Base-by-base conservation (phyloP, 2,888 invertebrate genomes). In the Falcaria lacertinaria region DNA sequence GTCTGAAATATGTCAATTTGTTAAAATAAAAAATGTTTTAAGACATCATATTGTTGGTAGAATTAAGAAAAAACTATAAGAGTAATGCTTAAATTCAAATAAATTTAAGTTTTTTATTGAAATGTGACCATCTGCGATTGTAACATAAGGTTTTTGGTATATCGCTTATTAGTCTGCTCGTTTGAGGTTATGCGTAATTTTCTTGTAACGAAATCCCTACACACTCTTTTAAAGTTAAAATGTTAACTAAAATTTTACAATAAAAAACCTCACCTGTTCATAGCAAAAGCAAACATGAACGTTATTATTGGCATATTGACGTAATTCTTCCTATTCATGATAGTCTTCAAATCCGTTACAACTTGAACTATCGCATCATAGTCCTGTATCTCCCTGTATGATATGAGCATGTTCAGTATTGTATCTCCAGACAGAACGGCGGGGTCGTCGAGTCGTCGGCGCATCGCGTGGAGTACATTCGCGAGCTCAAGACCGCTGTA, bases 301-400 rank as follows among this genome's bases (percentile, higher is more conserved):
- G 95, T 93, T 69, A 99, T 97, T 52, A 96, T 95, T 13, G 96
- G 95, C 48, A 97, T 97, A 69, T 96, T 95, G 22, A 96, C 93
- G 74, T 96, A 96, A 75, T 96, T 96, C 70, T 94, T 94, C 50
- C 96, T 93, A 62, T 95, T 96, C 57, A 97, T 97, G 50, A 98
- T 93, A 1, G 96, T 95, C 72, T 94, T 94, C 51, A 99, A 84
- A 74, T 98, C 98, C 70, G 98, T 97, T 0, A 99, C 97, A 34
- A 99, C 91, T 62, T 96, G 96, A 15, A 99, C 98, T 94, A 99
- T 99, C 0, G 97, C 96, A 80, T 98, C 97, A 70, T 98, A 98
- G 74, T 98, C 98, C 91, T 97, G 97, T 55, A 96, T 95, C 76
- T 97, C 97, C 15, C 97, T 89, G 70, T 96, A 95, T 1, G 97